Conservation (phyloP, 2,888 invertebrate genomes). For the Phalangium opilio region DNA sequence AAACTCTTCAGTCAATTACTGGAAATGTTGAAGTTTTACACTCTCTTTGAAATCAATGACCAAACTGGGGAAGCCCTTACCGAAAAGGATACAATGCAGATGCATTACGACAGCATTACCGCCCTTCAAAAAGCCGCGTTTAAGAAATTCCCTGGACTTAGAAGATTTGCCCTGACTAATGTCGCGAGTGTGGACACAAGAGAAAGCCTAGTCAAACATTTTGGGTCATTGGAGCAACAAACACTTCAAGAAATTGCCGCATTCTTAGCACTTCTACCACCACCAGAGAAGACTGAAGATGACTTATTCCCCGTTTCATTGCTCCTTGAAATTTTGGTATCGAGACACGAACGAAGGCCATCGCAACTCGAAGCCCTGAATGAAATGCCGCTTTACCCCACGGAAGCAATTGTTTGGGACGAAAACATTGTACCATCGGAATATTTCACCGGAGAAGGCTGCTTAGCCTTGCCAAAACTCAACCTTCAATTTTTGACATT, state of each 20-base stretch:
- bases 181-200: constrained; percentile 90
- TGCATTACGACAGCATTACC: constrained; percentile 83
- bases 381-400: constrained; percentile 96
- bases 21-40: constrained; percentile 90
- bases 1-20: constrained; percentile 78
- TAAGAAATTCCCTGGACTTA: constrained; percentile 70
- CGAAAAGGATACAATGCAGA: constrained; percentile 80
- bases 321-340: constrained; percentile 58
- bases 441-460: constrained; percentile 89
- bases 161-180: constrained; percentile 76
- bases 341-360: constrained; percentile 59
- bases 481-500: constrained; percentile 95
- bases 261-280: constrained; percentile 70
- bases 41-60: constrained; percentile 94
- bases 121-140: constrained; percentile 86
- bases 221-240: constrained; percentile 55
- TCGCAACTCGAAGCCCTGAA: constrained; percentile 90
- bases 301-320: constrained; percentile 37
- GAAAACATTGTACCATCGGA: constrained; percentile 97
- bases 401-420: constrained; percentile 96
- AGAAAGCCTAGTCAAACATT: constrained; percentile 64
- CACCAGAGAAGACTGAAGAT: constrained; percentile 40
- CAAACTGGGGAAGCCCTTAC: constrained; percentile 85
- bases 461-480: constrained; percentile 87
- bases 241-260: constrained; percentile 72